Base-by-base conservation (phyloP, 2,113 vertebrate genomes). In the Sylvia atricapilla region DNA sequence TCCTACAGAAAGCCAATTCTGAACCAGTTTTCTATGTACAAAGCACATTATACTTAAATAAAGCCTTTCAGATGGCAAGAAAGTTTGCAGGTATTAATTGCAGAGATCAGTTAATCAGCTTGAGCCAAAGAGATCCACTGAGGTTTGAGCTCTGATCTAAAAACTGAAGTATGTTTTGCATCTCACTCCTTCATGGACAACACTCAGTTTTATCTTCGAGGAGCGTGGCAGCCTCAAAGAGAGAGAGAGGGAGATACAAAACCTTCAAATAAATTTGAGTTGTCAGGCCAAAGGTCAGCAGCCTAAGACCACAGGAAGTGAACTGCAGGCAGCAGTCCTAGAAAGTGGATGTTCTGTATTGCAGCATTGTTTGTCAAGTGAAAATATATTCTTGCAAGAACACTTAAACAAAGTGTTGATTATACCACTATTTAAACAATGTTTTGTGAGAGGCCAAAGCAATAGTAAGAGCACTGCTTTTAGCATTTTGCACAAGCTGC, bases 1-100 rank as follows among this genome's bases (percentile, higher is more conserved):
- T 78, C 79, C 67, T 75, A 77, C 24, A 95, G 90, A 95, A 93
- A 96, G 87, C 80, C 70, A 92, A 85, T 43, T 80, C 37, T 79
- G 44, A 93, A 84, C n/a, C 20, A 58, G 39, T 84, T 78, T 96
- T 95, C 56, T 13, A 46, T 27, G 88, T 75, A 84, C 77, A 94
- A 74, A 87, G 56, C 74, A 84, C 21, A 11, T 78, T 33, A 27
- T 30, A 53, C 79, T 93, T 93, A 63, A 55, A 79, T 70, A 86
- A 90, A 62, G 78, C 49, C 78, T 96, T 94, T 80, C 84, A 88
- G 52, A 78, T 58, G 52, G 68, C 28, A 78, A 93, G 74, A 53
- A 39, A 80, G 62, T 55, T 72, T 9, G 13, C 60, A 77, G 62
- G 74, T 39, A 14, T n/a, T 80, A 89, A 55, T 74, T 21, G 19